Conservation (phyloP, 2,888 invertebrate species). For the Reticulitermes lucifugus region DNA sequence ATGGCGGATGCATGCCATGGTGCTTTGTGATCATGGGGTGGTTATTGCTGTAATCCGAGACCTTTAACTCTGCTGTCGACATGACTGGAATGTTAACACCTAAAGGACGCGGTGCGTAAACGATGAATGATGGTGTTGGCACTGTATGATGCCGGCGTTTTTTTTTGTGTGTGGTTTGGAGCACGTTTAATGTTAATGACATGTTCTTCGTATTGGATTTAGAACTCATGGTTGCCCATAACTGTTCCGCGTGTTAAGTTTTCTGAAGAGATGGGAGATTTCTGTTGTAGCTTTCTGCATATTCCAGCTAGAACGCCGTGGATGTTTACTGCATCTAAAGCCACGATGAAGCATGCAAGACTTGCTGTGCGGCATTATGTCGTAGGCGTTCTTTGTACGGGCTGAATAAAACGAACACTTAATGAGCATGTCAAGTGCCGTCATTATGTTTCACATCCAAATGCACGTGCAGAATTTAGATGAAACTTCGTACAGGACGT, state of each 20-base stretch:
- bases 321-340: background rate
- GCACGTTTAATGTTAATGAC: background rate
- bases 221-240: background rate
- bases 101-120: background rate
- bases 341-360: background rate
- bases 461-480: too few relatives aligned
- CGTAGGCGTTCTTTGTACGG: too few relatives aligned
- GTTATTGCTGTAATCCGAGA: slow-evolving; percentile 10
- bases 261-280: background rate
- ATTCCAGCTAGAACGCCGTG: background rate
- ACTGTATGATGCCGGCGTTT: background rate
- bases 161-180: background rate
- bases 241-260: background rate
- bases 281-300: background rate
- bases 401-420: too few relatives aligned
- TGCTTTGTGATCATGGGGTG: background rate
- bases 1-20: background rate
- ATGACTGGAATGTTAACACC: background rate
- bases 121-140: background rate
- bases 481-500: too few relatives aligned
- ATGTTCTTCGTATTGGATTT: background rate
- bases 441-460: too few relatives aligned
- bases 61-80: background rate
- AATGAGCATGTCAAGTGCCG: too few relatives aligned
- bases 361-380: too few relatives aligned